Conservation (phyloP, 2,888 invertebrate genomes). For the Pyrocoelia pectoralis region DNA sequence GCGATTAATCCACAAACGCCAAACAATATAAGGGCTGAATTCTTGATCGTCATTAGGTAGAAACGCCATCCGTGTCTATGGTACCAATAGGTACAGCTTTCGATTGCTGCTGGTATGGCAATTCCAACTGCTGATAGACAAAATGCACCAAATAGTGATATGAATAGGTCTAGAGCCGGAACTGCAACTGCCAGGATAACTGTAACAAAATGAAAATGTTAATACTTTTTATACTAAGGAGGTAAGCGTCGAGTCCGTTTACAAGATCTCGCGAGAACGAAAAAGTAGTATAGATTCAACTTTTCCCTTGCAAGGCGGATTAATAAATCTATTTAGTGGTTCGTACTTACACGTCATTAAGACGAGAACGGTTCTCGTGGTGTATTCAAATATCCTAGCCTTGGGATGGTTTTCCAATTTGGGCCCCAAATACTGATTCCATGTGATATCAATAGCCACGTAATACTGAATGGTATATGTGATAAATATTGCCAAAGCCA, state of each 20-base stretch:
- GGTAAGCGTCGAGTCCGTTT: too few species aligned
- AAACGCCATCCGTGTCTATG: conserved; percentile 64
- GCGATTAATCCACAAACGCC: conserved; percentile 71
- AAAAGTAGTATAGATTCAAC: too few species aligned
- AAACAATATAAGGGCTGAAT: conserved; percentile 65
- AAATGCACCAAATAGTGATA: conserved; percentile 86
- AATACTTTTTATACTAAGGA: too few species aligned
- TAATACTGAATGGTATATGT: conserved; percentile 95
- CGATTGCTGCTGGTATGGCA: conserved; percentile 89
- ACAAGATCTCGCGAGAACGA: too few species aligned
- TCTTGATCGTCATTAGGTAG: conserved; percentile 62
- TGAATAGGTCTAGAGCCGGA: conserved; percentile 83
- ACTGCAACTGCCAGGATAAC: conserved; percentile 86
- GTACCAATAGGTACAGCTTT: conserved; percentile 84
- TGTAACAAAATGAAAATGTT: conserved; percentile 59
- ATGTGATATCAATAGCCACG: conserved; percentile 92
- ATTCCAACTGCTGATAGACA: conserved; percentile 88
- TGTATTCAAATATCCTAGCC: conserved; percentile 76
- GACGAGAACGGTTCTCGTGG: conserved; percentile 79
- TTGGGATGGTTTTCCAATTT: conserved; percentile 68
- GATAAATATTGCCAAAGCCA: conserved; percentile 85
- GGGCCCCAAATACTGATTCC: conserved; percentile 80
- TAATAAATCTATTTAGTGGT: too few species aligned
- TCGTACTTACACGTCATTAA: conserved; percentile 87
- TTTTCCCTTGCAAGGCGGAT: too few species aligned